Conservation (phyloP, 2,888 invertebrate genomes). For the Drosophila paranaensis region DNA sequence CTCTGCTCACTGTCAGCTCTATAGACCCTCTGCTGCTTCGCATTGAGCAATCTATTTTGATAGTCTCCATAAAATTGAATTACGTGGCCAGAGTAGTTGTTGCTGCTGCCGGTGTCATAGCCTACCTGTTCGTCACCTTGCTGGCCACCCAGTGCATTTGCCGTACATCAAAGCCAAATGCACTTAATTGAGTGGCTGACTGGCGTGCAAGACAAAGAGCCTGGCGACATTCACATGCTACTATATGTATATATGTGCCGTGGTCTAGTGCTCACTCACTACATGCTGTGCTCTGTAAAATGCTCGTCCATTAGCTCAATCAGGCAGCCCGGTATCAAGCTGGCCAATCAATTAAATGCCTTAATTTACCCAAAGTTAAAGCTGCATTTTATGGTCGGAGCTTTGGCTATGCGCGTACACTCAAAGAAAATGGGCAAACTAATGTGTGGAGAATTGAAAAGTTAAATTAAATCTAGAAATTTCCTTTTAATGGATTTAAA, state of each 20-base stretch:
- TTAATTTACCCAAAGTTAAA: conserved; percentile 34
- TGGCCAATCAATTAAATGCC: conserved; percentile 46
- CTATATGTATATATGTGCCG: not conserved
- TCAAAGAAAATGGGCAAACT: not conserved
- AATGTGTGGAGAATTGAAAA: no score
- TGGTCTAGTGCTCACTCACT: conserved; percentile 3
- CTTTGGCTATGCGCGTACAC: conserved; percentile 10
- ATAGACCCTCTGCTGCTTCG: not conserved
- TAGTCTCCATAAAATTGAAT: conserved; percentile 40
- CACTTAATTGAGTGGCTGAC: conserved; percentile 65
- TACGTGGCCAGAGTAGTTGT: conserved; percentile 14
- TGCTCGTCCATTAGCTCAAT: conserved; percentile 71
- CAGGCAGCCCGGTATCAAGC: conserved; percentile 34
- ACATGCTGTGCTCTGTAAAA: conserved; percentile 22
- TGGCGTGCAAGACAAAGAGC: conserved; percentile 31
- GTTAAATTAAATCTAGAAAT: no score
- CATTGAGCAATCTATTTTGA: conserved; percentile 13
- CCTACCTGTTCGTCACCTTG: not conserved
- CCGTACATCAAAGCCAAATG: conserved; percentile 57
- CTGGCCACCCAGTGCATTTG: conserved; percentile 6
- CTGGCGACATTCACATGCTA: conserved; percentile 17
- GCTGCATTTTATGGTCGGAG: conserved; percentile 10
- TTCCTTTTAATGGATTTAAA: no score
- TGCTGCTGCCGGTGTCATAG: not conserved
- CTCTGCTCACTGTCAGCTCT: not conserved